Base-by-base conservation (phyloP, 2,888 invertebrate genomes). In the Clitarchus hookeri region DNA sequence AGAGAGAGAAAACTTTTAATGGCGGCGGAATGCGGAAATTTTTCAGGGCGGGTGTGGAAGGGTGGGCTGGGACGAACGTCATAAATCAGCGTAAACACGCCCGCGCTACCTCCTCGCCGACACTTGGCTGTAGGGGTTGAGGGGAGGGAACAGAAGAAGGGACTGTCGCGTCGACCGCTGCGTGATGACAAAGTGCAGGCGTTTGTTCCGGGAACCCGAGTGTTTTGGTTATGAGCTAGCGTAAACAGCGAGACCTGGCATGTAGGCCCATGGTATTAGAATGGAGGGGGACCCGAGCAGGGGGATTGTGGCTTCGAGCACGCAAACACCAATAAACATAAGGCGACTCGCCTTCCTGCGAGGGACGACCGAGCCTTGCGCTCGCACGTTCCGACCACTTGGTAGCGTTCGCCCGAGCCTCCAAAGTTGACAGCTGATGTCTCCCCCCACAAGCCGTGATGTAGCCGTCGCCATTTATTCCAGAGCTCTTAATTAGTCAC, bases 211-310 rank as follows among this genome's bases (percentile, higher is more conserved):
- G 65, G 65, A n/a, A 65, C 13, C n/a, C 23, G 65, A 65, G 65
- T 65, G 65, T 65, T 65, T 65, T 65, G 65, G 65, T 65, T 65
- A 65, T 65, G 65, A 65, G 65, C 65, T 6, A 6, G 65, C 65
- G 65, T 65, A 65, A 65, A 65, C 65, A 65, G 65, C 65, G 65
- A 65, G 65, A n/a, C 65, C n/a, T 65, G n/a, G 65, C 65, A 36
- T 36, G 36, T 36, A 36, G 36, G 36, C 36, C 4, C 36, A 36
- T 3, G 36, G n/a, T n/a, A n/a, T n/a, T 36, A 36, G 36, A 36
- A 36, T 36, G 1, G 36, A 4, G 13, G 65, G 23, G 65, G 65
- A 48, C 0, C 4, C 48, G 16, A 16, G 48, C 48, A 48, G 11
- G 48, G 48, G 48, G 48, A 48, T 48, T 48, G 48, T 48, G 48